A percentile compares a stretch with the other conserved stretches of the same genome.
These are phyloP conservation scores for Bombus sylvicola DNA, from an alignment of 1,140 invertebrate genomes.

Conservation along the genomic window DNA sequence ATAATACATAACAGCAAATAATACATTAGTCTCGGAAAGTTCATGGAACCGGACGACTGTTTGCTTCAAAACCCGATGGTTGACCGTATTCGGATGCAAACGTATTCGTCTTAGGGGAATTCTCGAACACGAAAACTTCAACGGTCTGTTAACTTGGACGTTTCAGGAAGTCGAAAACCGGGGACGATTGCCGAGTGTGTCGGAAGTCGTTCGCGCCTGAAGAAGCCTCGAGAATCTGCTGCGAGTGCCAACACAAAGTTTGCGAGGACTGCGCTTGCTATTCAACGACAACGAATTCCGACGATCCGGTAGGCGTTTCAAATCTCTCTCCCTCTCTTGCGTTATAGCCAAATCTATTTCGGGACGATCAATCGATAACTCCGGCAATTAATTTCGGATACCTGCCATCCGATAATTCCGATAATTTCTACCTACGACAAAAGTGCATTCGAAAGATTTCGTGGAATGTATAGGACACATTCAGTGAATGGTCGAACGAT, in stretches of 20 bases:
- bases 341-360: background rate
- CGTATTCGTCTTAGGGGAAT: background rate
- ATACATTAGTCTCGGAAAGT: background rate
- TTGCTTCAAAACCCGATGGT: background rate
- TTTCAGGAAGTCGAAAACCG: slow-evolving; percentile 85
- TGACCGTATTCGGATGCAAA: background rate
- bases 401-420: background rate
- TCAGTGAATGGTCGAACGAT: background rate
- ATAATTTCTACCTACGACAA: background rate
- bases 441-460: background rate
- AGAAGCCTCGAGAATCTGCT: slow-evolving; percentile 92
- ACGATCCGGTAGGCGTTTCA: slow-evolving; percentile 87
- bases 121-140: background rate
- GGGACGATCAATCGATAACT: slow-evolving; percentile 4
- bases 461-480: background rate
- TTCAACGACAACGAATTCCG: slow-evolving; percentile 90
- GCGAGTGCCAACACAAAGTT: slow-evolving; percentile 93
- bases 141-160: slow-evolving; percentile 13
- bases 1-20: background rate
- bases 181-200: slow-evolving; percentile 92
- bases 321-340: background rate
- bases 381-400: slow-evolving; percentile 8
- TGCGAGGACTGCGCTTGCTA: slow-evolving; percentile 96
- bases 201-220: slow-evolving; percentile 93
- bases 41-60: background rate